phyloP scores from a whole-genome alignment of 1,140 invertebrate species.

The Leptonema lineaticorne region DNA sequence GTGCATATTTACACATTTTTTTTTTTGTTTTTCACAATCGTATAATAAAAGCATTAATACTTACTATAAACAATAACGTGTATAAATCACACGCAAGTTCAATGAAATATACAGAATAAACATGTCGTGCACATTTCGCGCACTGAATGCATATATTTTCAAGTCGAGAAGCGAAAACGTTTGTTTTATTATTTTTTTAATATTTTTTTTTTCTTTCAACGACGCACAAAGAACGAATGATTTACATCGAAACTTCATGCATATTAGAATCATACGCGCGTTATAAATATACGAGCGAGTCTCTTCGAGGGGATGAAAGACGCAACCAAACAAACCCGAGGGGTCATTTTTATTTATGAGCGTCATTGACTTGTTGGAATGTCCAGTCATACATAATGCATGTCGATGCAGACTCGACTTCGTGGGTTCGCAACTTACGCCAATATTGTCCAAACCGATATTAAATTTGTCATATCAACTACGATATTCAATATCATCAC shows the following conservation, averaged over 20 bases:
- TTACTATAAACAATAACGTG: no score
- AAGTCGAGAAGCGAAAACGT: no score
- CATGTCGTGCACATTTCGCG: no score
- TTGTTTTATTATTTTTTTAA: background rate
- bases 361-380: conserved; percentile 40
- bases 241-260: conserved; percentile 23
- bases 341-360: conserved; percentile 43
- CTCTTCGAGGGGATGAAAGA: background rate
- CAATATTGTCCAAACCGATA: background rate
- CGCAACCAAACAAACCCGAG: conserved; percentile 30
- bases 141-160: no score
- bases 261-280: conserved; percentile 21
- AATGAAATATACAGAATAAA: no score
- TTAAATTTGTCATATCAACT: background rate
- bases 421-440: background rate
- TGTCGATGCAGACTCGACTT: conserved; percentile 20
- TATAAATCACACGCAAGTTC: no score
- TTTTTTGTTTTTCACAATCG: no score
- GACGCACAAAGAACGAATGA: conserved; percentile 16
- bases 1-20: no score
- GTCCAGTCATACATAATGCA: conserved; percentile 39
- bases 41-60: no score
- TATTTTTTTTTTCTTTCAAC: background rate
- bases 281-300: conserved; percentile 6
- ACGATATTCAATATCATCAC: background rate